Evolutionary conservation across 2,888 invertebrate species (phyloP), one percentile per base, ranked within the genome.

Genomic region (Melanchra persicariae): DNA sequence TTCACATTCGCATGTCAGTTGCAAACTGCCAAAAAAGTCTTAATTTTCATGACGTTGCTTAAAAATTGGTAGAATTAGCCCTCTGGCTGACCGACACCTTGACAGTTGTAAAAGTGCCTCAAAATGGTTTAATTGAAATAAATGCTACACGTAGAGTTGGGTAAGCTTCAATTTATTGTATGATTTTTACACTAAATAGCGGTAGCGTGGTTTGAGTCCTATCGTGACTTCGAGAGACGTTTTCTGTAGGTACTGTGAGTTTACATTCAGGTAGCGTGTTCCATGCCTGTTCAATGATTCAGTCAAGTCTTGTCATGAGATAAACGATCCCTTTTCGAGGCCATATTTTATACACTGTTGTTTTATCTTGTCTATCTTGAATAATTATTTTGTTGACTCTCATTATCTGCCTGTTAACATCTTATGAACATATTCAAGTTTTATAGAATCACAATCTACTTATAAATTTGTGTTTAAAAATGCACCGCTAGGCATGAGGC

Each of bases 351-450:
- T n/a, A 37, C 15, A 37, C 22, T 34, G 26, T 26, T 60, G 22
- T 45, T 24, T 34, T 37, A 70, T 74, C 26, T 52, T 45, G 19
- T 45, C 51, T 52, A 62, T 62, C 52, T 45, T 45, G 26, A 37
- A 9, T 70, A 10, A 62, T 22, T 52, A 45, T 10, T 22, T 52
- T 74, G 74, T 63, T 74, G 10, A 37, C 26, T 63, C 19, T 52
- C 15, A 22, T 63, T 63, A 63, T 45, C 74, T 54, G 10, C 22
- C 5, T 52, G 51, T 52, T 74, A 74, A 52, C 34, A 62, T 26
- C 4, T 2, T 26, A 15, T 4, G 8, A 40, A 3, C 40, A 34
- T 43, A 6, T 30, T 40, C 43, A 45, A 45, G 10, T 52, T 74
- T 43, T 45, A n/a, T 26, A 30, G 17, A 49, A 37, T 40, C 24